These are phyloP conservation scores for Bradypodion pumilum DNA, from an alignment of 2,797 vertebrate species.

Conservation along the genomic window DNA sequence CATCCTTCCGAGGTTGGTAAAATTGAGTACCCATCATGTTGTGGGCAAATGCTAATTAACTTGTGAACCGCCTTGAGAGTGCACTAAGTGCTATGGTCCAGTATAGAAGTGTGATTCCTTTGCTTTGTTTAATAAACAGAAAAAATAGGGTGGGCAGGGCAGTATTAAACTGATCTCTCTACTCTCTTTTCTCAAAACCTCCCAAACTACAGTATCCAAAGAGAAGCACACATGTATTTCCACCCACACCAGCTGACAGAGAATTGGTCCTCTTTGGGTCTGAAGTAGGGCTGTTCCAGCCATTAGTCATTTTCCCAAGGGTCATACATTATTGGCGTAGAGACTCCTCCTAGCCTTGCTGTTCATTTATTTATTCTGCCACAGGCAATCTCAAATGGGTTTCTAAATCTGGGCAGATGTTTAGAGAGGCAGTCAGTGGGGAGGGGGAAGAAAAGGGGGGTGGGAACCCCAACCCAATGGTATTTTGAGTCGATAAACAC, in stretches of 20 bases:
- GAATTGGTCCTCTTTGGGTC: no score
- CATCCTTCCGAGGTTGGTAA: no score
- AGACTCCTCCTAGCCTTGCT: background rate
- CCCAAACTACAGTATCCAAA: background rate
- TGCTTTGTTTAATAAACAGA: no score
- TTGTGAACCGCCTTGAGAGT: no score
- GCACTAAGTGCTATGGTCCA: no score
- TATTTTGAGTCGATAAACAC: background rate
- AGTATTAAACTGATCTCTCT: background rate
- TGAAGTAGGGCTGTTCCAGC: background rate
- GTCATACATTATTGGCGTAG: no score
- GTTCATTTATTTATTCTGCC: background rate
- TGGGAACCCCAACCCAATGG: background rate
- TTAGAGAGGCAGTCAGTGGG: background rate
- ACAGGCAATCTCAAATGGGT: background rate
- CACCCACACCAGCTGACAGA: background rate
- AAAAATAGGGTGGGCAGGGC: no score
- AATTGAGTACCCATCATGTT: no score
- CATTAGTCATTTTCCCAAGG: no score
- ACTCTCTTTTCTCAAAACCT: background rate
- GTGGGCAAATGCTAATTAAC: no score
- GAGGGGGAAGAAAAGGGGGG: background rate
- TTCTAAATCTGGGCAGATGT: background rate
- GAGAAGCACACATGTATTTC: background rate
- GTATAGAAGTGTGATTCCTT: no score